Evolutionary conservation across 2,797 vertebrate species (phyloP).

Genomic region (Hippocampus kuda): DNA sequence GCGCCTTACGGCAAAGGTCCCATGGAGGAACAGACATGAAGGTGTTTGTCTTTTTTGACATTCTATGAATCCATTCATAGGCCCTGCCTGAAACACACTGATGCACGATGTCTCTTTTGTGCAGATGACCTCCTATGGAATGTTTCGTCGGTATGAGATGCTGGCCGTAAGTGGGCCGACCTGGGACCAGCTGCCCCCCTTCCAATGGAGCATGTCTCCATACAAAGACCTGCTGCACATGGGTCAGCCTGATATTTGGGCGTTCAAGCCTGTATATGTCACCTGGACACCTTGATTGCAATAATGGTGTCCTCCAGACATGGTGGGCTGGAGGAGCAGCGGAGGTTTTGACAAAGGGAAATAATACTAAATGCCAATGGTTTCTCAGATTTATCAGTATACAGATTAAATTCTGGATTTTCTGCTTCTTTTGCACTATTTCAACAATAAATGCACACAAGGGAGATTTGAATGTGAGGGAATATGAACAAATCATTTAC

Average conservation of each 20-base stretch:
- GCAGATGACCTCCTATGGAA: conserved; percentile 75
- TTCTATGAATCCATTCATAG: not conserved
- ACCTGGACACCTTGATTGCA: conserved; percentile 69
- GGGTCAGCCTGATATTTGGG: conserved; percentile 90
- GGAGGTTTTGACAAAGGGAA: conserved; percentile 35
- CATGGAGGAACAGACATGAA: conserved; percentile 92
- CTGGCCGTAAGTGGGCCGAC: conserved; percentile 79
- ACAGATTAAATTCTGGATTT: not conserved
- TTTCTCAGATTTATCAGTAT: not conserved
- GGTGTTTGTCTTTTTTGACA: conserved; percentile 48
- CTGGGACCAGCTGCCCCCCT: conserved; percentile 82
- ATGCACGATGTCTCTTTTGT: conserved; percentile 5
- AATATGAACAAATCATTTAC: not conserved
- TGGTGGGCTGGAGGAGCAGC: not conserved
- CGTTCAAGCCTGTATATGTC: conserved; percentile 74
- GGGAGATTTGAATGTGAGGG: not conserved
- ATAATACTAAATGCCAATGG: conserved; percentile 1
- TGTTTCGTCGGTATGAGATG: conserved; percentile 69
- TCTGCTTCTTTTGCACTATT: not conserved
- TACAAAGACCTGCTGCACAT: conserved; percentile 74
- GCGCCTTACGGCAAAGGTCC: conserved; percentile 76
- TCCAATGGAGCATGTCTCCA: conserved; percentile 86
- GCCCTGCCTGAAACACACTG: not conserved
- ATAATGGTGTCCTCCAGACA: too few species aligned
- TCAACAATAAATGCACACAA: not conserved